Conservation (phyloP, 64 coral and sea anemone species). For the Montipora capricornis region DNA sequence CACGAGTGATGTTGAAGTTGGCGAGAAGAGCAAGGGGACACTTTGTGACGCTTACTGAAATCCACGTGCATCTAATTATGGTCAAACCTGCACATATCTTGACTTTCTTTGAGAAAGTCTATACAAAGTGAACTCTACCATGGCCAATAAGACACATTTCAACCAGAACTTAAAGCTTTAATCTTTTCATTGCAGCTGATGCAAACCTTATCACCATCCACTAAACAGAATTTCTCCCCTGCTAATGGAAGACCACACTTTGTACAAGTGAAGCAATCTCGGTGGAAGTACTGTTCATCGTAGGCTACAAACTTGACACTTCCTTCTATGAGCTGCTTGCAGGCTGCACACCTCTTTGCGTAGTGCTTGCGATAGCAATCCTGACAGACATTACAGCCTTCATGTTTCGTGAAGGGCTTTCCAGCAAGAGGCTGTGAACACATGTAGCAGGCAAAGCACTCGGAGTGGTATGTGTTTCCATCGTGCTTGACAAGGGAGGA, state of each 20-base stretch:
- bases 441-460: slow-evolving; percentile 85
- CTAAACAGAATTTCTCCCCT: slow-evolving; percentile 94
- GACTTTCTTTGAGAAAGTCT: no score
- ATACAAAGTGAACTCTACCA: no score
- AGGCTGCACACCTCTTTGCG: slow-evolving; percentile 88
- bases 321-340: slow-evolving; percentile 92
- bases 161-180: not conserved
- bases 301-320: slow-evolving; percentile 97
- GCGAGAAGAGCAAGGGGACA: no score
- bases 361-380: slow-evolving; percentile 89
- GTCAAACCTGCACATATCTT: no score
- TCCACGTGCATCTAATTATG: no score
- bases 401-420: slow-evolving; percentile 93
- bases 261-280: slow-evolving; percentile 94
- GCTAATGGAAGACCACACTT: slow-evolving; percentile 85
- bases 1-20: no score
- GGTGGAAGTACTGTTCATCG: slow-evolving; percentile 89
- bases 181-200: slow-evolving; percentile 54
- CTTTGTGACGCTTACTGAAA: no score
- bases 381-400: slow-evolving; percentile 87
- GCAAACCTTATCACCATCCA: slow-evolving; percentile 80
- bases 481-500: slow-evolving; percentile 89
- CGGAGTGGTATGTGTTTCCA: slow-evolving; percentile 83
- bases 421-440: slow-evolving; percentile 89
- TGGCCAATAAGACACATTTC: no score